A percentile compares a stretch with the other conserved stretches of the same genome.
Evolutionary conservation across 2,797 vertebrate species (phyloP).

Genomic region (Decapterus maruadsi): DNA sequence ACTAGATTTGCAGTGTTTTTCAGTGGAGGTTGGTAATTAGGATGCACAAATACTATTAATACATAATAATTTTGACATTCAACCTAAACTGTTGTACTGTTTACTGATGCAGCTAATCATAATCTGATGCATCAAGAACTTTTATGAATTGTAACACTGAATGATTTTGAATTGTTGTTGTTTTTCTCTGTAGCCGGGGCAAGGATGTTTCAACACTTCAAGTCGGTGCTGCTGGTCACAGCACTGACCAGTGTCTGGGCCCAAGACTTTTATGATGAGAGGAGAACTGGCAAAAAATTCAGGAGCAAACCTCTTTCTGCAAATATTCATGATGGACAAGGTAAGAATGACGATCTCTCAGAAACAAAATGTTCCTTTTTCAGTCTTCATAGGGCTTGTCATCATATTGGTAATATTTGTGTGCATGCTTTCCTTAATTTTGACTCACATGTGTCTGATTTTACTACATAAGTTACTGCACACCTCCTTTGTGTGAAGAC

Average conservation of each 20-base stretch:
- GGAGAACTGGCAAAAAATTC: constrained; percentile 75
- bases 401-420: neutral
- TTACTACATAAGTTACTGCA: neutral
- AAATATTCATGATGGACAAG: constrained; percentile 87
- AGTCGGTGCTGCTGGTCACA: constrained; percentile 83
- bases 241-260: constrained; percentile 80
- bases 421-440: neutral
- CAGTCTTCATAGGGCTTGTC: neutral
- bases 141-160: neutral
- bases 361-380: neutral
- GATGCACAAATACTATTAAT: neutral
- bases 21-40: constrained; percentile 25
- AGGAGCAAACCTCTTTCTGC: constrained; percentile 74
- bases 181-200: constrained; percentile 53
- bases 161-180: constrained; percentile 13
- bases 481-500: neutral
- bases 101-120: neutral
- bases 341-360: constrained; percentile 72
- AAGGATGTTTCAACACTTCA: constrained; percentile 80
- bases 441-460: no score
- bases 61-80: neutral
- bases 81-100: neutral
- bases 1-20: constrained; percentile 21
- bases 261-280: constrained; percentile 85
- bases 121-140: neutral